phyloP scores from a whole-genome alignment of 1,140 invertebrate genomes.

The Nymphalis io region DNA sequence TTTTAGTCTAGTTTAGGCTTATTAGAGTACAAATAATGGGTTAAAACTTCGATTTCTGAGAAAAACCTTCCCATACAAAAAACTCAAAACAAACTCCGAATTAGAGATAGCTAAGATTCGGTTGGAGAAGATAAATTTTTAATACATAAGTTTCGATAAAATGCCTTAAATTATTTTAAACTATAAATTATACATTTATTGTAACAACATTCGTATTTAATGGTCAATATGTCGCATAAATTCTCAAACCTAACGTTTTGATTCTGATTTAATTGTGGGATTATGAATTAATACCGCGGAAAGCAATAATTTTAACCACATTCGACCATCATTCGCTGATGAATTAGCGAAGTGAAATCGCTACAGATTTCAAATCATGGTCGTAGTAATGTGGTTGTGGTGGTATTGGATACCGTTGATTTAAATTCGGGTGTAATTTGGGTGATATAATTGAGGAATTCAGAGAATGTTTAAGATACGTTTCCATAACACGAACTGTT shows the following conservation, averaged over 20 bases:
- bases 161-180: no score
- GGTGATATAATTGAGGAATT: not conserved
- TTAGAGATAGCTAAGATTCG: no score
- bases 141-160: no score
- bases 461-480: not conserved
- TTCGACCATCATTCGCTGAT: conserved; percentile 11
- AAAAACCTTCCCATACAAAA: no score
- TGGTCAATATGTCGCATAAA: not conserved
- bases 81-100: no score
- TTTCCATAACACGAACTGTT: no score
- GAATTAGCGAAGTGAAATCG: conserved; percentile 15
- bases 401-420: not conserved
- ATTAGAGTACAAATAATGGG: no score
- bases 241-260: conserved; percentile 2
- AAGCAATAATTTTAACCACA: conserved; percentile 16
- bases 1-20: no score
- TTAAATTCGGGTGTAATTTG: not conserved
- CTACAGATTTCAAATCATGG: conserved; percentile 10
- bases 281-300: conserved; percentile 17
- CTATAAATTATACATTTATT: no score
- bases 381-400: not conserved
- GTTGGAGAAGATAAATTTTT: no score
- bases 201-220: not conserved
- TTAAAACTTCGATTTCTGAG: no score
- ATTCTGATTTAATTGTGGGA: conserved; percentile 13